A percentile compares a stretch with the other conserved stretches of the same genome.
Evolutionary conservation across 2,888 invertebrate species (phyloP).

Genomic region (Caenorhabditis sulstoni): DNA sequence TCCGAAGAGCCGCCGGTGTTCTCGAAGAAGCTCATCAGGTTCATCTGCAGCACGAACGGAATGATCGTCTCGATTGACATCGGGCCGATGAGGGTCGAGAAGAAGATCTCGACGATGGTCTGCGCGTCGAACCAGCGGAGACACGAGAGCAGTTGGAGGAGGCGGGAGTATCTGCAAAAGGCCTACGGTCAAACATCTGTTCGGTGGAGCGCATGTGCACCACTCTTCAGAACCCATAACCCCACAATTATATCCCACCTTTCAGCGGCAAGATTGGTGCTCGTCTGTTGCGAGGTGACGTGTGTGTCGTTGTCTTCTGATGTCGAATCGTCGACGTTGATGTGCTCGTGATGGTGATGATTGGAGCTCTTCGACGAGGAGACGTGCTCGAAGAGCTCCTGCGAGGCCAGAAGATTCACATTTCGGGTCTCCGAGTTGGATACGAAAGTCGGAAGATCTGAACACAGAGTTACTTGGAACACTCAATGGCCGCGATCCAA

Average conservation of each 20-base stretch:
- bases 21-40: conserved; percentile 70
- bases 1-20: conserved; percentile 36
- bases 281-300: conserved; percentile 62
- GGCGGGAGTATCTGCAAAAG: conserved; percentile 67
- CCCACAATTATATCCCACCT: conserved; percentile 51
- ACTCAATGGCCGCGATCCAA: too few species aligned
- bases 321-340: conserved; percentile 69
- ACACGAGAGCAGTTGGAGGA: conserved; percentile 84
- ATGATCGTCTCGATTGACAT: conserved; percentile 96
- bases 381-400: conserved; percentile 83
- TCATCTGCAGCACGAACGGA: conserved; percentile 88
- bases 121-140: conserved; percentile 83
- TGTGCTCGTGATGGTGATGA: conserved; percentile 41
- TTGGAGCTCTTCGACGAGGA: conserved; percentile 38
- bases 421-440: conserved; percentile 84
- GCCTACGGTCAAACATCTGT: not conserved
- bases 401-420: conserved; percentile 85
- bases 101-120: conserved; percentile 91
- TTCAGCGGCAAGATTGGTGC: conserved; percentile 62
- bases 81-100: conserved; percentile 91
- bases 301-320: conserved; percentile 72
- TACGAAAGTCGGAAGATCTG: conserved; percentile 83
- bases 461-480: too few species aligned
- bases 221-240: not conserved
- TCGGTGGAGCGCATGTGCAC: not conserved